Conservation (phyloP, 2,797 vertebrate species). For the Fundulus diaphanus region DNA sequence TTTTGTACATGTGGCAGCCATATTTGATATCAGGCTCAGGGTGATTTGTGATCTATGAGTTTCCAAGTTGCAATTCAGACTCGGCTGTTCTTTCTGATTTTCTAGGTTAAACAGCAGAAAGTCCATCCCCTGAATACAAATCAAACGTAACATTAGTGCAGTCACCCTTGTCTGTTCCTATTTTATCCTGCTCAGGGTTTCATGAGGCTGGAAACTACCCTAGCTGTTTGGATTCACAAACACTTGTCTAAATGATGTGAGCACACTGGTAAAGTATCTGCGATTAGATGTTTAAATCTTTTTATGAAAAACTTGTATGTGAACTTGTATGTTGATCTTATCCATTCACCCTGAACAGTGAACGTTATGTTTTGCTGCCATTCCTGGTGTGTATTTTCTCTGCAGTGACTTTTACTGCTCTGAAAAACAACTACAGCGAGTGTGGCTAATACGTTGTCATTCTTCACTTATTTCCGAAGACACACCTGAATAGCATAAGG, state of each 20-base stretch:
- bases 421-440: neutral
- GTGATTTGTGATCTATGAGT: neutral
- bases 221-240: neutral
- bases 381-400: neutral
- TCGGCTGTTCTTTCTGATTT: neutral
- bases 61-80: neutral
- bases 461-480: no score
- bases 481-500: no score
- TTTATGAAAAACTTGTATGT: no score
- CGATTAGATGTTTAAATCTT: neutral
- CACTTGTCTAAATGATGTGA: neutral
- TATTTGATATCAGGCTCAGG: neutral
- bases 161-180: neutral
- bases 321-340: neutral
- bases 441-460: no score
- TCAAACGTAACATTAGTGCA: neutral
- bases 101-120: neutral
- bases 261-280: no score
- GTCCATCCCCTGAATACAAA: neutral
- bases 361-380: neutral
- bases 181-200: neutral
- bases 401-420: neutral
- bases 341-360: neutral
- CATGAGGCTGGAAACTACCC: neutral
- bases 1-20: constrained; percentile 2